Evolutionary conservation across 92 coral and sea anemone species (phyloP).

Genomic region (Bergia puertoricense): DNA sequence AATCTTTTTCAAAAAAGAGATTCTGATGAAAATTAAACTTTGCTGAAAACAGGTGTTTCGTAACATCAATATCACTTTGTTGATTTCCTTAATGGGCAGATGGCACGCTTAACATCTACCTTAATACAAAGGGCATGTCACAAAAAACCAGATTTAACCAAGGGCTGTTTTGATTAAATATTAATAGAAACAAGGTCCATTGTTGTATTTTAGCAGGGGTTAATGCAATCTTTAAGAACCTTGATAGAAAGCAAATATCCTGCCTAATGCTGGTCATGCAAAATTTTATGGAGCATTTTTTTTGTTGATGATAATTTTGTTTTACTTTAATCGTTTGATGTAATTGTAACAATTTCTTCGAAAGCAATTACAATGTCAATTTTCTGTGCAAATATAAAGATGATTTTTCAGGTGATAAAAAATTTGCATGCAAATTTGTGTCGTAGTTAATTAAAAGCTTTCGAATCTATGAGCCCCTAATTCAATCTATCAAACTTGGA

Average conservation of each 20-base stretch:
- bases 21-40: conserved; percentile 13
- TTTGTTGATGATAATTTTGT: conserved; percentile 24
- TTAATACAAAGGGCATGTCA: conserved; percentile 37
- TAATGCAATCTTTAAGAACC: conserved; percentile 48
- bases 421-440: conserved; percentile 77
- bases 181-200: conserved; percentile 32
- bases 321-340: conserved; percentile 21
- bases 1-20: conserved; percentile 19
- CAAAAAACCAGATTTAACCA: conserved; percentile 39
- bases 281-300: conserved; percentile 22
- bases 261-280: conserved; percentile 30
- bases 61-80: conserved; percentile 36
- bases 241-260: conserved; percentile 42
- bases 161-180: conserved; percentile 44
- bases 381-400: conserved; percentile 43
- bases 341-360: conserved; percentile 31
- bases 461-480: conserved; percentile 66
- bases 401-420: conserved; percentile 62
- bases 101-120: conserved; percentile 37
- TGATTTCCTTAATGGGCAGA: conserved; percentile 35
- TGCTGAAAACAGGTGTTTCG: conserved; percentile 32
- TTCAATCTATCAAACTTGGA: conserved; percentile 57
- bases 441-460: conserved; percentile 71
- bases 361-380: conserved; percentile 41
- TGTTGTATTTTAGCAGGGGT: conserved; percentile 43